Percentiles rank a stretch among this genome's conserved stretches.
Evolutionary conservation across 2,888 invertebrate species (phyloP).

Genomic region (Dendrolimus houi): DNA sequence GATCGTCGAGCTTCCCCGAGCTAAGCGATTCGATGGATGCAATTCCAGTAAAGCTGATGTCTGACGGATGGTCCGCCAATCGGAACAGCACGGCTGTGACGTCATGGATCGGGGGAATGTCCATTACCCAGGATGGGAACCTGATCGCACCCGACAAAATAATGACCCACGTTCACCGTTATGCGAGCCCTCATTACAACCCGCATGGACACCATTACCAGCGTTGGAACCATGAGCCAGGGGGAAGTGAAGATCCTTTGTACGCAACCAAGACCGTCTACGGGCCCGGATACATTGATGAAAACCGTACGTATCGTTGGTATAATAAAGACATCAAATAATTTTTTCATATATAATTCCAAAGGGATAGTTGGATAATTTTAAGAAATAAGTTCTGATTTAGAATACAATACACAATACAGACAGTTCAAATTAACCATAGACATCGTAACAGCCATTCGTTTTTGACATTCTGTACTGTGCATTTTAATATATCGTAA

Average conservation of each 20-base stretch:
- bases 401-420: constrained; percentile 33
- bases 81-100: constrained; percentile 60
- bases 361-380: constrained; percentile 7
- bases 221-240: constrained; percentile 71
- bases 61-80: constrained; percentile 63
- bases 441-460: constrained; percentile 63
- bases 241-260: constrained; percentile 67
- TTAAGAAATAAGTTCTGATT: neutral
- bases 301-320: constrained; percentile 69
- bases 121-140: constrained; percentile 70
- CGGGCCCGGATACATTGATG: constrained; percentile 71
- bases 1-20: constrained; percentile 52
- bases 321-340: constrained; percentile 27
- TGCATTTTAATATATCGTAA: no score
- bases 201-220: constrained; percentile 68
- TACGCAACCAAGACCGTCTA: constrained; percentile 77
- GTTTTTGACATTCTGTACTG: neutral
- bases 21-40: constrained; percentile 72
- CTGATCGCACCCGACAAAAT: constrained; percentile 71
- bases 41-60: constrained; percentile 75
- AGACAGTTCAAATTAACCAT: constrained; percentile 57
- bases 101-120: constrained; percentile 74
- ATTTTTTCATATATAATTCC: constrained; percentile 23
- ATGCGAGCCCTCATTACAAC: constrained; percentile 71
- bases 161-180: constrained; percentile 69